Conservation (phyloP, 2,113 vertebrate genomes). For the Anguilla japonica region DNA sequence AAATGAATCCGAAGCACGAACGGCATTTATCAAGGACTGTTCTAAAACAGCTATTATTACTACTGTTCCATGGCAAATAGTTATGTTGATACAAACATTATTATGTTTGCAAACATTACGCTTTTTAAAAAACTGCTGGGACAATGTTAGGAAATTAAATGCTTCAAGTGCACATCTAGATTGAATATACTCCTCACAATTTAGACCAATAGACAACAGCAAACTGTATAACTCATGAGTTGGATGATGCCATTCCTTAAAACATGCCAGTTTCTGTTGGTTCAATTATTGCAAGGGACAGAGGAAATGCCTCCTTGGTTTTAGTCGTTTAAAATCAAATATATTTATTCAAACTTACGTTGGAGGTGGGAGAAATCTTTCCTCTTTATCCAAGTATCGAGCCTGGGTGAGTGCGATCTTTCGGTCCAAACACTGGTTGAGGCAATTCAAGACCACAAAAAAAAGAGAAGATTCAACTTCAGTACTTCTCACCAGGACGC, state of each 20-base stretch:
- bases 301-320: not conserved
- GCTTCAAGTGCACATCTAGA: not conserved
- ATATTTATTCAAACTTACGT: constrained; percentile 67
- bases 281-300: not conserved
- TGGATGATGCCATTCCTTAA: not conserved
- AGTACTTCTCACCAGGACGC: not conserved
- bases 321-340: not conserved
- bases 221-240: not conserved
- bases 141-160: not conserved
- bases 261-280: not conserved
- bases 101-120: not conserved
- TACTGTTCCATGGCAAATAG: not conserved
- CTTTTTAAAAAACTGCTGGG: not conserved
- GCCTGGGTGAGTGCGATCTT: constrained; percentile 86
- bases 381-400: constrained; percentile 91
- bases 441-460: not conserved
- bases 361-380: constrained; percentile 84
- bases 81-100: not conserved
- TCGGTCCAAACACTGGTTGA: constrained; percentile 81
- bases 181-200: not conserved
- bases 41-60: not conserved
- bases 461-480: not conserved
- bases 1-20: constrained; percentile 5
- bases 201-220: not conserved
- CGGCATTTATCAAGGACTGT: not conserved